A percentile compares a stretch with the other conserved stretches of the same genome.
Conservation (phyloP, 2,888 invertebrate genomes). For the Teinopalpus imperialis region DNA sequence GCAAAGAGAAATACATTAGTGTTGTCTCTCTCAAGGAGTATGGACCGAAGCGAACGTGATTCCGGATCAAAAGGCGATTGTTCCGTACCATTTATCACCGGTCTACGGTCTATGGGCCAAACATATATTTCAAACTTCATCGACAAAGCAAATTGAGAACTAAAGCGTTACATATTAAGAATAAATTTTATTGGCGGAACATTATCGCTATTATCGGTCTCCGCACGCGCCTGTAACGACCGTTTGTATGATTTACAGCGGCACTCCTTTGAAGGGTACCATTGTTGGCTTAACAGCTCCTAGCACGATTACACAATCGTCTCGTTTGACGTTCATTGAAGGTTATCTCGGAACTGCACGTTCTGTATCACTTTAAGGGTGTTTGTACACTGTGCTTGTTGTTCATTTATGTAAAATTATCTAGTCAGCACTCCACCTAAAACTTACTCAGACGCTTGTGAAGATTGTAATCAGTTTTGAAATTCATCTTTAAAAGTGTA, state of each 20-base stretch:
- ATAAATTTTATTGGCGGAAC: conserved; percentile 38
- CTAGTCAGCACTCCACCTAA: too few species aligned
- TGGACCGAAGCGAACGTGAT: conserved; percentile 49
- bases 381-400: conserved; percentile 11
- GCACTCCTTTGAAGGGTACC: conserved; percentile 59
- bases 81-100: conserved; percentile 51
- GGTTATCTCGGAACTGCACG: conserved; percentile 53
- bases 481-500: too few species aligned
- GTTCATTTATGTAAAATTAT: too few species aligned
- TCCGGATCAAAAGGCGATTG: conserved; percentile 55
- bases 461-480: too few species aligned
- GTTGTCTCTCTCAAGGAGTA: too few species aligned
- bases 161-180: conserved; percentile 6
- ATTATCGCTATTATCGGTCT: conserved; percentile 53
- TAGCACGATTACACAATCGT: conserved; percentile 61
- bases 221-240: conserved; percentile 72
- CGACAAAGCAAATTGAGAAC: conserved; percentile 9
- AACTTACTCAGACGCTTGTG: too few species aligned
- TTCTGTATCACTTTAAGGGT: conserved; percentile 24
- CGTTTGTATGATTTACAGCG: conserved; percentile 71
- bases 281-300: conserved; percentile 66
- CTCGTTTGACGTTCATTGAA: conserved; percentile 59
- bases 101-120: conserved; percentile 38
- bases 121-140: conserved; percentile 10
- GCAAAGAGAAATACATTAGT: too few species aligned